Evolutionary conservation across 2,113 vertebrate species (phyloP).

Genomic region (Pantherophis guttatus): DNA sequence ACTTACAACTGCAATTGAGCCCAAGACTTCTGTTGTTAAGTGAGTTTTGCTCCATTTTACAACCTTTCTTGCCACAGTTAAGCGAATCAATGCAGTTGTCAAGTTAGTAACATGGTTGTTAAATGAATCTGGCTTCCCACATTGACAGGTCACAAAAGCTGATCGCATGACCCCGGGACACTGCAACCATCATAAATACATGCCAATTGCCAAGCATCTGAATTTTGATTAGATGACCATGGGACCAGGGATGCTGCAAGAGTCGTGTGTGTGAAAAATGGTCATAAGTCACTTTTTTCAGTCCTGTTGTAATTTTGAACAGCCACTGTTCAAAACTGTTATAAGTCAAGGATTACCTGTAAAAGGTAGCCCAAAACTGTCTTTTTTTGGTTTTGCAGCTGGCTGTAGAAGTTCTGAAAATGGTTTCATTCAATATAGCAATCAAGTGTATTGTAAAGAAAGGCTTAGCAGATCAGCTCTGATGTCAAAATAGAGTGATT

Average conservation of each 20-base stretch:
- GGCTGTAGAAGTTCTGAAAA: not conserved
- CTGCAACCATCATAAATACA: not conserved
- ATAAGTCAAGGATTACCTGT: not conserved
- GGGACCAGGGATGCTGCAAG: too few relatives aligned
- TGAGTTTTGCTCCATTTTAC: not conserved
- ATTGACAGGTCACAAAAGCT: not conserved
- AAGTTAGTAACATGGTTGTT: not conserved
- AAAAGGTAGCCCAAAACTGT: not conserved
- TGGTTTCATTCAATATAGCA: not conserved
- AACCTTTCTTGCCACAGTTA: not conserved
- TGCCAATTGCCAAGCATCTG: too few relatives aligned
- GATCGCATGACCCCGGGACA: not conserved
- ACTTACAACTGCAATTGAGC: not conserved
- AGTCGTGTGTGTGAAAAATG: not conserved
- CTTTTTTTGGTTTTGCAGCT: not conserved
- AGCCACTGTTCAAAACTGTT: not conserved
- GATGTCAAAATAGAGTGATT: not conserved
- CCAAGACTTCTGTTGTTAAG: not conserved
- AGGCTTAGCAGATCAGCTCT: not conserved
- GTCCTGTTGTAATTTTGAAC: not conserved
- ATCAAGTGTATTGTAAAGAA: not conserved
- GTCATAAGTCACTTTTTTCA: not conserved
- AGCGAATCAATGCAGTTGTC: not conserved
- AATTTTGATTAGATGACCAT: too few relatives aligned
- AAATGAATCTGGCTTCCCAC: not conserved